Evolutionary conservation across 2,113 vertebrate genomes (phyloP), one percentile per base, ranked within the genome.

Genomic region (Siphamia tubifer): DNA sequence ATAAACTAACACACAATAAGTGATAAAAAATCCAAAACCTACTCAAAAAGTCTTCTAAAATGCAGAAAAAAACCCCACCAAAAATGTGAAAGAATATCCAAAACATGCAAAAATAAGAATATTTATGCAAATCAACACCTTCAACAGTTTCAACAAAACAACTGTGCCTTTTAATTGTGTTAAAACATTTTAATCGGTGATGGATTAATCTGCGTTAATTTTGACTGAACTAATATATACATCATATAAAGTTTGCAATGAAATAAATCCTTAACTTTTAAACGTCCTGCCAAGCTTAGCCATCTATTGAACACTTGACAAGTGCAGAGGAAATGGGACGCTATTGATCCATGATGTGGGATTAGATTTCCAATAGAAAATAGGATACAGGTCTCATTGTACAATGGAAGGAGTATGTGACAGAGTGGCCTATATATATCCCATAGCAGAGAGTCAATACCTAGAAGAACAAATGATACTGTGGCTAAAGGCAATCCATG

Each of bases 351-450:
- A 19, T 27, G 6, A 35, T 73, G 40, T 19, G 61, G 57, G 83
- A 67, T 87, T 67, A 53, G 70, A 74, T 86, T 82, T 79, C 65
- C 80, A 70, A 77, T 53, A 34, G 79, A 25, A 43, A 73, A 74
- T 48, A 49, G 66, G 49, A 85, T 73, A 27, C 74, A 30, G 52
- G 57, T 83, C 74, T 81, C 62, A 49, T 57, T 67, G 52, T 71
- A 72, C 68, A 74, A 48, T 31, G 53, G 64, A 70, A 70, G 68
- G 79, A 71, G 73, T 55, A 16, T 47, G 62, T 81, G 77, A 83
- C 65, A 80, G 66, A 83, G 61, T 76, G 70, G 25, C 74, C 78
- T 85, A 65, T 73, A 85, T 78, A 85, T 80, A 71, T 78, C 75
- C 69, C 36, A 28, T 16, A 74, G 77, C 73, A 70, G 58, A 28